Conservation (phyloP, 2,113 vertebrate genomes). For the Etia nguti region DNA sequence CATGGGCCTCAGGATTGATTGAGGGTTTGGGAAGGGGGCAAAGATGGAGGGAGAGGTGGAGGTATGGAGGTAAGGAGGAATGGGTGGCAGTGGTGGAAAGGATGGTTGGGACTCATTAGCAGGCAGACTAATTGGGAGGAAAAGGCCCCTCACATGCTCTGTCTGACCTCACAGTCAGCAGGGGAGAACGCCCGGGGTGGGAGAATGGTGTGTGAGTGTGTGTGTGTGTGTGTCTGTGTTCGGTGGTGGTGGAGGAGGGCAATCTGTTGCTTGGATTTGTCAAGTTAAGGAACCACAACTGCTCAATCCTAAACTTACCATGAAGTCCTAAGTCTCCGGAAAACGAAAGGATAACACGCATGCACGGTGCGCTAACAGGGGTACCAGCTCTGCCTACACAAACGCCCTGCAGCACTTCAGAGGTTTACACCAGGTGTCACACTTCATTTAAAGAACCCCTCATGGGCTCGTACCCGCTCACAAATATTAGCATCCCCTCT, state of each 20-base stretch:
- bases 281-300: slow-evolving; percentile 41
- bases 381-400: neutral
- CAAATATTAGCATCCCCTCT: slow-evolving; percentile 32
- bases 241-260: neutral
- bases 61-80: slow-evolving; percentile 27
- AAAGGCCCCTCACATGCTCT: slow-evolving; percentile 71
- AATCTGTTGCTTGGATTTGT: slow-evolving; percentile 23
- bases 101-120: slow-evolving; percentile 70
- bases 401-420: slow-evolving; percentile 13
- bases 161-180: slow-evolving; percentile 72
- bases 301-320: slow-evolving; percentile 19
- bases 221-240: neutral
- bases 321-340: slow-evolving; percentile 13
- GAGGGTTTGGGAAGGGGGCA: neutral
- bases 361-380: neutral
- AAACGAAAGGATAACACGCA: slow-evolving; percentile 11
- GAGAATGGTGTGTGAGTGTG: slow-evolving; percentile 1
- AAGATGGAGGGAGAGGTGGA: slow-evolving; percentile 3
- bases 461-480: slow-evolving; percentile 22
- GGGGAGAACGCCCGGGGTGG: slow-evolving; percentile 47
- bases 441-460: slow-evolving; percentile 62
- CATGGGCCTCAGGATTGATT: slow-evolving; percentile 37
- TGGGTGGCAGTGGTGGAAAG: slow-evolving; percentile 27
- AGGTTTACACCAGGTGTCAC: slow-evolving; percentile 70
- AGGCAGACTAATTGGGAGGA: slow-evolving; percentile 73